Conservation (phyloP, 2,113 vertebrate genomes). For the Todiramphus saurophagus region DNA sequence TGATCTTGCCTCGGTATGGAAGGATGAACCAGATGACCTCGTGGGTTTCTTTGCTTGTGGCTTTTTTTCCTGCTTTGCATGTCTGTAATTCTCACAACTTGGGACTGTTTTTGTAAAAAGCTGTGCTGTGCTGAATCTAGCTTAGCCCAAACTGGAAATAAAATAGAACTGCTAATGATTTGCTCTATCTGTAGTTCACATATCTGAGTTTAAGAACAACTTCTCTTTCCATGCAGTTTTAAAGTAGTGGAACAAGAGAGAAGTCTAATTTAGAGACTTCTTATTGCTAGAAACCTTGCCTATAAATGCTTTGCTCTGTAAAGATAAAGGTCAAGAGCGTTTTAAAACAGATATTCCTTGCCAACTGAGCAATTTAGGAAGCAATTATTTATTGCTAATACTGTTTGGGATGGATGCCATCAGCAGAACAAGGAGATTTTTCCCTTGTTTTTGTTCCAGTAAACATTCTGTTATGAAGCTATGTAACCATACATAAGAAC, state of each 20-base stretch:
- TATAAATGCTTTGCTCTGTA: not conserved
- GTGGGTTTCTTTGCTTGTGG: not conserved
- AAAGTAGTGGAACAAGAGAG: not conserved
- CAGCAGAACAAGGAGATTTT: not conserved
- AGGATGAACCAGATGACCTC: not conserved
- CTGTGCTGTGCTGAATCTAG: not conserved
- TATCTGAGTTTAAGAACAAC: not conserved
- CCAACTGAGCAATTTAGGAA: slow-evolving; percentile 8
- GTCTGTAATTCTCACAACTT: not conserved
- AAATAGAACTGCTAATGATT: not conserved
- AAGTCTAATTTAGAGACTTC: not conserved
- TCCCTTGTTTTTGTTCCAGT: not conserved
- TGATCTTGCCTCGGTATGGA: not conserved
- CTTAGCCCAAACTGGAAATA: not conserved
- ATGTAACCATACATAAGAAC: not conserved
- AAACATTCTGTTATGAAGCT: not conserved
- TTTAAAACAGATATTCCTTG: slow-evolving; percentile 17
- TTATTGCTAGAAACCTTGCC: not conserved
- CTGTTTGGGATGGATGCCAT: not conserved
- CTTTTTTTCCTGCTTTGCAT: not conserved
- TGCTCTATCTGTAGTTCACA: not conserved
- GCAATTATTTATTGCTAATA: slow-evolving; percentile 8
- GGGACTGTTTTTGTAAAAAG: not conserved
- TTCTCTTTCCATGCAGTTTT: not conserved
- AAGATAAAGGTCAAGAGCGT: not conserved